A percentile compares a stretch with the other conserved stretches of the same genome.
These are phyloP conservation scores for Phrynocephalus vlangalii DNA, from an alignment of 2,797 vertebrate species.

Conservation along the genomic window DNA sequence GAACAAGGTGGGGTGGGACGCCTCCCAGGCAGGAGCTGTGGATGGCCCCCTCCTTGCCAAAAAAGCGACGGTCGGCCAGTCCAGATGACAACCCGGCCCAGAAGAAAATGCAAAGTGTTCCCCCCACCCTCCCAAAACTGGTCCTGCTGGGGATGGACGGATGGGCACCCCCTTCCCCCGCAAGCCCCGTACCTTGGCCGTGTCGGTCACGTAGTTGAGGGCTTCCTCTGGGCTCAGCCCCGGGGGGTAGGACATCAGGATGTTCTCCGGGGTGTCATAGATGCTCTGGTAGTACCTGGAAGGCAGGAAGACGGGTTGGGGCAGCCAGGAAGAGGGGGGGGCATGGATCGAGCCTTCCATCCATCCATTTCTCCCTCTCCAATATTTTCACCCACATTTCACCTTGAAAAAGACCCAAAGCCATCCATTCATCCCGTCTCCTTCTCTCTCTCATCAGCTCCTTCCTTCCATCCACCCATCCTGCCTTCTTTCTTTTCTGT, in stretches of 20 bases:
- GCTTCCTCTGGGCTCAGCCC: conserved; percentile 83
- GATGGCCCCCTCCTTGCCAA: no score
- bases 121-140: not conserved
- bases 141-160: not conserved
- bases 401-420: no score
- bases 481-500: no score
- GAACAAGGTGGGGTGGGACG: conserved; percentile 31
- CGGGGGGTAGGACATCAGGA: conserved; percentile 83
- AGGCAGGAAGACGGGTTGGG: conserved; percentile 15
- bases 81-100: not conserved
- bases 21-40: no score
- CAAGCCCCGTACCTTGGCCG: conserved; percentile 81
- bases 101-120: not conserved
- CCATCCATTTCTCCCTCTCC: no score
- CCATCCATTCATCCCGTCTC: no score
- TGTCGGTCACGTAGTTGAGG: conserved; percentile 82
- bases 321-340: not conserved
- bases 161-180: not conserved
- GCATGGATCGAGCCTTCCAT: no score
- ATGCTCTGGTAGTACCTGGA: conserved; percentile 92
- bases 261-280: conserved; percentile 86
- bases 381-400: no score
- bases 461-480: no score
- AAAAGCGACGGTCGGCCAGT: no score
- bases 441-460: no score